Evolutionary conservation across 2,797 vertebrate genomes (phyloP).

Genomic region (Telmatherina bonti): DNA sequence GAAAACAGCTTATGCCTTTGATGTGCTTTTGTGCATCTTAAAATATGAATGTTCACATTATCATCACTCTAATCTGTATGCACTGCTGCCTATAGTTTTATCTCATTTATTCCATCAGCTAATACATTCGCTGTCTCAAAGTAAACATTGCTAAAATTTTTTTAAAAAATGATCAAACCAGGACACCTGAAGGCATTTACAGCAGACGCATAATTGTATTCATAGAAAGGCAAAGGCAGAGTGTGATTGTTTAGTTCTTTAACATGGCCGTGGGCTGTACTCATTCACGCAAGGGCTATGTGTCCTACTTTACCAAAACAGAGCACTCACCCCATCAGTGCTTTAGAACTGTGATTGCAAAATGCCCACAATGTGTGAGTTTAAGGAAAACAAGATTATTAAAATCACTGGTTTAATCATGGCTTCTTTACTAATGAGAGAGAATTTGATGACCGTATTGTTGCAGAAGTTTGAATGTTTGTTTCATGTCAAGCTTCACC

Average conservation of each 20-base stretch:
- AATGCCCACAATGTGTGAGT: constrained; percentile 30
- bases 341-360: constrained; percentile 43
- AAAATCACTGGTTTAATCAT: constrained; percentile 27
- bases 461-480: too few species aligned
- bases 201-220: constrained; percentile 62
- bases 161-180: constrained; percentile 44
- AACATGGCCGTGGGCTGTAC: constrained; percentile 42
- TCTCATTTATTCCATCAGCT: constrained; percentile 43
- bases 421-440: constrained; percentile 2
- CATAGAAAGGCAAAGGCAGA: constrained; percentile 57
- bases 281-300: constrained; percentile 35
- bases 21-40: background rate
- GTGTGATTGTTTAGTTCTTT: constrained; percentile 57
- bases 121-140: constrained; percentile 51
- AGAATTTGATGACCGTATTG: too few species aligned
- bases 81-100: constrained; percentile 17
- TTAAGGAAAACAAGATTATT: constrained; percentile 36
- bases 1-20: too few species aligned
- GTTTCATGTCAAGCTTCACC: too few species aligned
- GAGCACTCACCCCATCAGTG: constrained; percentile 42
- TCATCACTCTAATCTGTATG: constrained; percentile 27
- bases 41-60: constrained; percentile 19
- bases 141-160: constrained; percentile 52
- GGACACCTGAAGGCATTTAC: constrained; percentile 53
- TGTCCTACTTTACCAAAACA: constrained; percentile 62